These are phyloP conservation scores for Rhinoderma darwinii DNA, from an alignment of 2,113 vertebrate species.

Conservation along the genomic window DNA sequence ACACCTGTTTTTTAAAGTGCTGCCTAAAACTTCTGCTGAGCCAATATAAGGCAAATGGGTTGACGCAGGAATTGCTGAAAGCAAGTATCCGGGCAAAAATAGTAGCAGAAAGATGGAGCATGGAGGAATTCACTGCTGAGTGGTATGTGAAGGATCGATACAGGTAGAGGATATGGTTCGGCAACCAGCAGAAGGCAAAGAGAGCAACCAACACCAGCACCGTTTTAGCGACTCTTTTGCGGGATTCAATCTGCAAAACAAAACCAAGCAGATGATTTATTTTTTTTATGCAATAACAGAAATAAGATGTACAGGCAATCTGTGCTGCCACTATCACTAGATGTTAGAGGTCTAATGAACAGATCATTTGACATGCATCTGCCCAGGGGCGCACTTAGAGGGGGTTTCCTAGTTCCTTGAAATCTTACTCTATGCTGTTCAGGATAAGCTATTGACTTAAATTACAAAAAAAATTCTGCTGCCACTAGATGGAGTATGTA, in stretches of 20 bases:
- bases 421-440: neutral
- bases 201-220: conserved; percentile 79
- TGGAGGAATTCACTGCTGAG: conserved; percentile 69
- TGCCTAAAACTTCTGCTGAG: conserved; percentile 80
- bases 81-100: conserved; percentile 76
- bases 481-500: too few relatives aligned
- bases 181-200: conserved; percentile 82
- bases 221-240: conserved; percentile 81
- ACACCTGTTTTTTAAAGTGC: conserved; percentile 79
- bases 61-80: conserved; percentile 82
- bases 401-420: neutral
- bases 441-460: neutral
- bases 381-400: neutral
- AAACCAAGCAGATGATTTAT: neutral
- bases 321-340: neutral
- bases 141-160: conserved; percentile 78
- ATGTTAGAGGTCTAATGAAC: neutral
- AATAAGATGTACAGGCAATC: neutral
- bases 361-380: neutral
- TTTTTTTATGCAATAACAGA: too few relatives aligned
- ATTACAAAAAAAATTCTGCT: too few relatives aligned
- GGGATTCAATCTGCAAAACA: conserved; percentile 76
- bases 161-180: conserved; percentile 80
- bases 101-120: conserved; percentile 73
- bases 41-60: conserved; percentile 82